phyloP scores from a whole-genome alignment of 2,113 vertebrate genomes.

The Nipponia nippon region DNA sequence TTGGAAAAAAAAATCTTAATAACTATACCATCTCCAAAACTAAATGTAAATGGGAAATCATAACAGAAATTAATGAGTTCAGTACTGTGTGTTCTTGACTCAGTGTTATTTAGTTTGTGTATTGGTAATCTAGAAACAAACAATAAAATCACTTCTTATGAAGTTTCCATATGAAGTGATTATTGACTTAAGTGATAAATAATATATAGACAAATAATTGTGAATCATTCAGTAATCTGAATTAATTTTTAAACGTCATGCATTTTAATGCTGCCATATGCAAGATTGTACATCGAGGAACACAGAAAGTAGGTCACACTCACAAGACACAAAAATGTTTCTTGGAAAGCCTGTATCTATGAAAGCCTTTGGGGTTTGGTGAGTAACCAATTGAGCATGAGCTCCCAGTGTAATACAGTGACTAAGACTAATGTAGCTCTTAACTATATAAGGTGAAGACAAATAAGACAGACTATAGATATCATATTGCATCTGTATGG shows the following conservation, averaged over 20 bases:
- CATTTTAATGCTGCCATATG: slow-evolving; percentile 24
- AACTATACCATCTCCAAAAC: not conserved
- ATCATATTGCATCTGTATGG: not conserved
- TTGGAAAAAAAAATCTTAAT: not conserved
- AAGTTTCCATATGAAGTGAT: not conserved
- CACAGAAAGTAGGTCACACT: not conserved
- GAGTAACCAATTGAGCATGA: not conserved
- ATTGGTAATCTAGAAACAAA: not conserved
- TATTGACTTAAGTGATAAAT: not conserved
- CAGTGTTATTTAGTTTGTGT: not conserved
- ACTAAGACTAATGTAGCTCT: not conserved
- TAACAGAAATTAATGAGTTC: not conserved
- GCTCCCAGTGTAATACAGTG: not conserved
- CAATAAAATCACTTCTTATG: not conserved
- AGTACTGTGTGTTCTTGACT: not conserved
- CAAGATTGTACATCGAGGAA: not conserved
- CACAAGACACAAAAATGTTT: not conserved
- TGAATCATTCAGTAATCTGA: not conserved
- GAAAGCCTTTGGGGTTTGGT: not conserved
- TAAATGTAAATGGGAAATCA: not conserved
- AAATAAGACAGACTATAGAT: not conserved
- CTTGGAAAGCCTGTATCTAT: not conserved
- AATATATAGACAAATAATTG: not conserved
- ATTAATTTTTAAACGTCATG: slow-evolving; percentile 26
- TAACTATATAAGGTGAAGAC: not conserved